Percentiles rank a stretch among this genome's conserved stretches.
phyloP scores from a whole-genome alignment of 2,797 vertebrate species.

The Tauraco hartlaubi region DNA sequence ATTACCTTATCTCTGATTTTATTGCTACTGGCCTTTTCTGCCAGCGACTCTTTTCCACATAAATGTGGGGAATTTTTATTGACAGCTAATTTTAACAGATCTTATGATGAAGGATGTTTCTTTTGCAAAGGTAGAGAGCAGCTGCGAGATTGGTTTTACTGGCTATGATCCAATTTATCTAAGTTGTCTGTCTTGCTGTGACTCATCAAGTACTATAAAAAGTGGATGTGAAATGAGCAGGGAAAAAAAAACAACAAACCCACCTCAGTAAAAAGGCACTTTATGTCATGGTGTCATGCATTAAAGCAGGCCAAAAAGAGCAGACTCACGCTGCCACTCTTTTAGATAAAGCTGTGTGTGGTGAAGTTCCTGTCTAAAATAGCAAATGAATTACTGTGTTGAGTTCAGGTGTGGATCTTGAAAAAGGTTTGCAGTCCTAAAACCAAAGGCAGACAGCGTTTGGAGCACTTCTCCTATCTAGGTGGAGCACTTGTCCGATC shows the following conservation, averaged over 20 bases:
- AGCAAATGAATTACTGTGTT: background rate
- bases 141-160: constrained; percentile 42
- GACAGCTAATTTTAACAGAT: constrained; percentile 53
- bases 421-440: background rate
- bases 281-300: background rate
- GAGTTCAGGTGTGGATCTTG: background rate
- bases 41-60: background rate
- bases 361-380: background rate
- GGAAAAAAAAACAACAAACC: background rate
- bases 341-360: background rate
- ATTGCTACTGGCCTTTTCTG: constrained; percentile 9
- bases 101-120: constrained; percentile 35
- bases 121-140: constrained; percentile 39
- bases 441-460: background rate
- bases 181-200: constrained; percentile 31
- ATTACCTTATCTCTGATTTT: background rate
- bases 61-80: constrained; percentile 41
- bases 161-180: constrained; percentile 48
- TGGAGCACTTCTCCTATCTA: background rate
- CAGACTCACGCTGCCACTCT: background rate
- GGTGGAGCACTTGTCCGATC: background rate
- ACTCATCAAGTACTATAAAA: constrained; percentile 16
- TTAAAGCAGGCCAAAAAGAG: background rate
- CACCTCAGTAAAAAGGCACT: background rate
- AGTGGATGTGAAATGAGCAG: background rate